Evolutionary conservation across 2,797 vertebrate species (phyloP), one percentile per base, ranked within the genome.

Genomic region (Gymnoscopelus microlampas): DNA sequence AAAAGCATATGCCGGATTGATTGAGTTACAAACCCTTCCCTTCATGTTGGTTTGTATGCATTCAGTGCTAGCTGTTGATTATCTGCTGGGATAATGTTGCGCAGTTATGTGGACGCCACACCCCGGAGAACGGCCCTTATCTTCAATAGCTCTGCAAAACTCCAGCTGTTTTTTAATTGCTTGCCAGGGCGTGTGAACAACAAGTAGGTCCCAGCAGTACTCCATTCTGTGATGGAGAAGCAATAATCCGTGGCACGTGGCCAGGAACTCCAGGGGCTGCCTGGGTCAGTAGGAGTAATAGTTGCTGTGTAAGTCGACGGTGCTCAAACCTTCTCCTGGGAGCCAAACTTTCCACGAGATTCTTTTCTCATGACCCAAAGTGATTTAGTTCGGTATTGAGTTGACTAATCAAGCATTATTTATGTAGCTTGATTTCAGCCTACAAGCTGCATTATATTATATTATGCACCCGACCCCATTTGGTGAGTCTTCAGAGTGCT

Each of bases 151-250:
- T 88, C 78, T 83, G 82, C 81, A 80, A 85, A 89, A 91, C 82
- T 90, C 88, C 88, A 91, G 87, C 89, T 90, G 89, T 88, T 90
- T 63, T 88, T 87, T 90, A 90, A 91, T 89, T 90, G 90, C 83
- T 70, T 88, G 80, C 86, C 76, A 76, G 88, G 86, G 77, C 83
- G 80, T 80, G 74, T 87, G 86, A 89, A 90, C 90, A 91, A 86
- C 89, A 83, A 89, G 83, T 76, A 86, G 74, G 80, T 88, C 85
- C 86, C 84, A 76, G 82, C 78, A 84, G 89, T 57, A 76, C 74
- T 84, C 81, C 77, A 79, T 65, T 80, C 48, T 19, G 81, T 84
- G 85, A 88, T 82, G 87, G 83, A 82, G 81, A 81, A 76, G 78
- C 80, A 74, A 79, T 84, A 83, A 86, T 82, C 78, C 69, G 32